These are phyloP conservation scores for Dissostichus mawsoni DNA, from an alignment of 2,113 vertebrate species.

Conservation along the genomic window DNA sequence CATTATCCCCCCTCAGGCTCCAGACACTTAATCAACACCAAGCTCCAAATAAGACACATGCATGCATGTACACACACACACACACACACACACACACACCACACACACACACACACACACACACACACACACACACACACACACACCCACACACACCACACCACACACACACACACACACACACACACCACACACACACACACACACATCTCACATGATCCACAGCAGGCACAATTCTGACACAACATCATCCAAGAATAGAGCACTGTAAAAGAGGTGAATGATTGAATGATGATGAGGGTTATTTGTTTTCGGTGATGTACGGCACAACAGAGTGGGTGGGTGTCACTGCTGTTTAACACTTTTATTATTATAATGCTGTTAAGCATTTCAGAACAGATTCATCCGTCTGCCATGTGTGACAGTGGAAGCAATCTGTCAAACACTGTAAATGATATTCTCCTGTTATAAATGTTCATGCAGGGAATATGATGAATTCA, in stretches of 20 bases:
- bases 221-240: conserved; percentile 60
- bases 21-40: conserved; percentile 83
- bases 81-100: conserved; percentile 21
- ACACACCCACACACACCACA: background rate
- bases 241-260: conserved; percentile 68
- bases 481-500: conserved; percentile 44
- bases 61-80: conserved; percentile 36
- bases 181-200: background rate
- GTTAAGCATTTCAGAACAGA: conserved; percentile 70
- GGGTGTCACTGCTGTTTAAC: conserved; percentile 71
- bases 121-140: conserved; percentile 6
- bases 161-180: conserved; percentile 23
- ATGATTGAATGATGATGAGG: conserved; percentile 77
- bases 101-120: conserved; percentile 5
- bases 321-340: conserved; percentile 68
- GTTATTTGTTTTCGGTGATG: conserved; percentile 80
- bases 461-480: conserved; percentile 37
- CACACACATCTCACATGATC: conserved; percentile 44
- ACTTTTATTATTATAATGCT: conserved; percentile 77
- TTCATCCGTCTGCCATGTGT: conserved; percentile 71
- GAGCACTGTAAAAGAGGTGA: conserved; percentile 64
- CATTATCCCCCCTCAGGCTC: conserved; percentile 82
- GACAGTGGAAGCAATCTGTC: conserved; percentile 60
- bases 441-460: conserved; percentile 55
- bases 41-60: conserved; percentile 73